phyloP scores from a whole-genome alignment of 2,797 vertebrate species.

The Toxotes lorentzi region DNA sequence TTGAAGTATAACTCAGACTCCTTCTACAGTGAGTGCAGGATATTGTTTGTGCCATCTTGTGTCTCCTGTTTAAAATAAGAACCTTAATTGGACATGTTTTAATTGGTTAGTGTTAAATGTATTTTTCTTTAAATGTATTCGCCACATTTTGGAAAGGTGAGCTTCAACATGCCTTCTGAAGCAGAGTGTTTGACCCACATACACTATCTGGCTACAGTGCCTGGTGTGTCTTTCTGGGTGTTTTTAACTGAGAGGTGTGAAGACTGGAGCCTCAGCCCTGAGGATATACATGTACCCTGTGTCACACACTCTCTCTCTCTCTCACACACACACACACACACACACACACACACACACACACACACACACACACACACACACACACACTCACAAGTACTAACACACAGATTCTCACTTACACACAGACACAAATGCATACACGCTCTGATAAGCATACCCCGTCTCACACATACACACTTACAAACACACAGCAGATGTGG shows the following conservation, averaged over 20 bases:
- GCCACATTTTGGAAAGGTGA: background rate
- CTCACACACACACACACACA: slow-evolving; percentile 30
- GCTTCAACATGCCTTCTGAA: slow-evolving; percentile 9
- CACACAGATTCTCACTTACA: slow-evolving; percentile 22
- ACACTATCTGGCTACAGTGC: slow-evolving; percentile 33
- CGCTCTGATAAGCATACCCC: slow-evolving; percentile 12
- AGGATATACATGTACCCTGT: slow-evolving; percentile 70
- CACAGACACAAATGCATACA: slow-evolving; percentile 35
- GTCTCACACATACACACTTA: slow-evolving; percentile 20
- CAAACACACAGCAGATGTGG: slow-evolving; percentile 54
- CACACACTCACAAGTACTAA: slow-evolving; percentile 37
- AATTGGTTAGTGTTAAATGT: background rate
- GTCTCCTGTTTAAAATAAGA: background rate
- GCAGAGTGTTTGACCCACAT: slow-evolving; percentile 61
- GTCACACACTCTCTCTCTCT: slow-evolving; percentile 40
- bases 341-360: slow-evolving; percentile 34
- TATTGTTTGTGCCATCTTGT: background rate
- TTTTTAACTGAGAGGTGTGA: slow-evolving; percentile 78
- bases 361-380: slow-evolving; percentile 34
- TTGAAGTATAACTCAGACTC: background rate
- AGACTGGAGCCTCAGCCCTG: slow-evolving; percentile 67
- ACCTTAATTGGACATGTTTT: background rate
- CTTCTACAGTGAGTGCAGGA: background rate
- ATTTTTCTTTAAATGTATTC: slow-evolving; percentile 1
- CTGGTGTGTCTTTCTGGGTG: slow-evolving; percentile 71